Base-by-base conservation (phyloP, 1,140 invertebrate genomes). In the Drosophila sp. region DNA sequence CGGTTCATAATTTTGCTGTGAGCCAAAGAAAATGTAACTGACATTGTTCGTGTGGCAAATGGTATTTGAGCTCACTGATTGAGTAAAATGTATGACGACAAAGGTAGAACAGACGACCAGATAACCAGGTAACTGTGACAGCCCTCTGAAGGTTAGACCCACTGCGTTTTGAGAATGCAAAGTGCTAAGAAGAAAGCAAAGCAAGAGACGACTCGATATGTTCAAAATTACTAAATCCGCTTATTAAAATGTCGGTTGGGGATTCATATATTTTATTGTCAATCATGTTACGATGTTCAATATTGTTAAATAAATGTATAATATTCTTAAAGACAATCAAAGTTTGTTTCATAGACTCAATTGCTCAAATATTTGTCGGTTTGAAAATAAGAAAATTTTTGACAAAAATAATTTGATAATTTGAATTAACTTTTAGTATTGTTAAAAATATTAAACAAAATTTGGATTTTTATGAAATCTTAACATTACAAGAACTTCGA, bases 201-300 rank as follows among this genome's bases (percentile, higher is more conserved):
- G 13, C 40, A 79, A 53, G 36, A 58, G 36, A 58, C 64, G 29
- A 38, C 43, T 50, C 45, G 50, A 80, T 80, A 75, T 78, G 74
- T 71, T 72, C 38, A 87, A 87, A 87, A 87, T 87, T 87, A 87
- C 82, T 87, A 87, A 87, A 87, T 79, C 83, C 53, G 83, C 79
- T 89, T 86, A 81, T 69, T 50, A 66, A 57, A 46, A 34, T 57
- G 48, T 51, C 16, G 56, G 7, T 25, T 41, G 45, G 5, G 18
- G 11, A 6, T 27, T 7, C 6, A 25, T 61, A 25, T 14, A 11
- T 27, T 67, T 5, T 4, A 1, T 38, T 0, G 27, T 4, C 9
- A 50, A 50, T 4, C 11, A 29, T 61, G 29, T 34, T 5, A 29
- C 11, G 36, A 2, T 38, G 11, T 38, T 13, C 4, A 9, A n/a